A percentile compares a stretch with the other conserved stretches of the same genome.
Evolutionary conservation across 92 coral and sea anemone species (phyloP).

Genomic region (Paragorgia papillata): DNA sequence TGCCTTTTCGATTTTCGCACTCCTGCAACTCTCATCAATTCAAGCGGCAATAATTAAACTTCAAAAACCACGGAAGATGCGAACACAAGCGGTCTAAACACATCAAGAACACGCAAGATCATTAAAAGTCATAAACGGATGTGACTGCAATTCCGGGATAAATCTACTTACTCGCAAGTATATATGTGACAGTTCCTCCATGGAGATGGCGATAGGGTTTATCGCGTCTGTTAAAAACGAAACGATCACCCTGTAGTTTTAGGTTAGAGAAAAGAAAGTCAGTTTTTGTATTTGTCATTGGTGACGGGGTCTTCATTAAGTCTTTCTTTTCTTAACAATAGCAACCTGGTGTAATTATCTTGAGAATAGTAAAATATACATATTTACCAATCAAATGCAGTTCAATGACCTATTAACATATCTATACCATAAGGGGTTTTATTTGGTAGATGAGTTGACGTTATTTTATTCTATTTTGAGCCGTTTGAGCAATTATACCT

Average conservation of each 20-base stretch:
- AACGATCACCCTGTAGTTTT: not conserved
- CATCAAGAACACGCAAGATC: conserved; percentile 16
- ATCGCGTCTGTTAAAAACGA: not conserved
- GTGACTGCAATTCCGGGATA: conserved; percentile 37
- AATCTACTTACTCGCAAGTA: conserved; percentile 12
- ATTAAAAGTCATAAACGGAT: conserved; percentile 12
- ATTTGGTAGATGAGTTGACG: conserved; percentile 37
- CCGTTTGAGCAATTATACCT: conserved; percentile 36
- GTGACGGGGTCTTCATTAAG: conserved; percentile 3
- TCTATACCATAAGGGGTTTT: conserved; percentile 47
- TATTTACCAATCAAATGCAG: conserved; percentile 47
- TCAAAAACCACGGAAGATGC: not conserved
- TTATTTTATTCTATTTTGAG: conserved; percentile 46
- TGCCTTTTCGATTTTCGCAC: not conserved
- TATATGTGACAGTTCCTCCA: not conserved
- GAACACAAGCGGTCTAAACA: not conserved
- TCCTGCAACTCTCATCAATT: not conserved
- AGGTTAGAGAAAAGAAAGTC: conserved; percentile 10
- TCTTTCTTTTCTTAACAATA: conserved; percentile 30
- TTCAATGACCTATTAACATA: conserved; percentile 47
- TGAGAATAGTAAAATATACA: conserved; percentile 31
- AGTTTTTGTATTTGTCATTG: conserved; percentile 1
- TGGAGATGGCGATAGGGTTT: not conserved
- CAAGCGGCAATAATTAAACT: not conserved
- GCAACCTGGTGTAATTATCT: conserved; percentile 39